Conservation (phyloP, 2,797 vertebrate species). For the Anabacerthia variegaticeps region DNA sequence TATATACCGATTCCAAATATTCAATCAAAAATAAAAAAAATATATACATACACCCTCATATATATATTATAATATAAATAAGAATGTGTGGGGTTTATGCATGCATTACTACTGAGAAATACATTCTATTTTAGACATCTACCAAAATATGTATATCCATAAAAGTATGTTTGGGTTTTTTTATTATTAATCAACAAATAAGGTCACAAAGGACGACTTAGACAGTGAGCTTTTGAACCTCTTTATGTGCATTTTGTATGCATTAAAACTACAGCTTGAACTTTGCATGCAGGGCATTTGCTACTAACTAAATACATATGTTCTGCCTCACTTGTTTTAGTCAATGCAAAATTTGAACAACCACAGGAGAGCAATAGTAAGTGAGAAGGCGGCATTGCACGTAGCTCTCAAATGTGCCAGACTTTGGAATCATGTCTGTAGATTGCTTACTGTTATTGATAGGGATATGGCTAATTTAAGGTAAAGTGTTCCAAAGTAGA, state of each 20-base stretch:
- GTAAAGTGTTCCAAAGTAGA: slow-evolving; percentile 38
- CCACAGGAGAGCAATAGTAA: background rate
- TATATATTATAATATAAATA: background rate
- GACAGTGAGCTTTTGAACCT: background rate
- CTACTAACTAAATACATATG: background rate
- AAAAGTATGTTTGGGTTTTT: rapidly evolving
- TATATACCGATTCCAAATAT: background rate
- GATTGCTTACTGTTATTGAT: slow-evolving; percentile 40
- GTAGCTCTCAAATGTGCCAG: background rate
- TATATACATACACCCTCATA: too few species aligned
- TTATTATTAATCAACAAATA: background rate
- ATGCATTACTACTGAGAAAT: background rate
- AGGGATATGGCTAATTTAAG: slow-evolving; percentile 41
- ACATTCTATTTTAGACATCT: background rate
- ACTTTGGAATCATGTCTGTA: background rate
- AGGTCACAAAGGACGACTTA: background rate
- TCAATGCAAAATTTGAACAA: background rate
- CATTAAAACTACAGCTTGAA: background rate
- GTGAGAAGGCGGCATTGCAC: background rate
- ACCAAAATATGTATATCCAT: background rate
- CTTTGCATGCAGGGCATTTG: background rate
- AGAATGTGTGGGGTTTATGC: background rate
- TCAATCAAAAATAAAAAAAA: background rate
- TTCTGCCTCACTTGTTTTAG: background rate
- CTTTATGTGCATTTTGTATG: background rate